phyloP scores from a whole-genome alignment of 1,140 invertebrate genomes.

The Helicoverpa armigera region DNA sequence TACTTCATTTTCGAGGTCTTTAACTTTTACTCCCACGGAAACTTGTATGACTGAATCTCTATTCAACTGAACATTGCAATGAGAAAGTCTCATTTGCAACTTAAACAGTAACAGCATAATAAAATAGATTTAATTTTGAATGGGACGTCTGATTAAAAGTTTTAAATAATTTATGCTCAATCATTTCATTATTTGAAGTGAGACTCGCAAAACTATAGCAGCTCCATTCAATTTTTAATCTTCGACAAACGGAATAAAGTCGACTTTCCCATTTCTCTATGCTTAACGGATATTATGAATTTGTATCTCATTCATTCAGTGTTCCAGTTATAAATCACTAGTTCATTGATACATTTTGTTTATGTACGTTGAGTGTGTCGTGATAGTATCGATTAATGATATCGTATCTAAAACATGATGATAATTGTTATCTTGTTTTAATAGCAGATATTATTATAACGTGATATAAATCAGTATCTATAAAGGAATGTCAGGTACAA shows the following conservation, averaged over 20 bases:
- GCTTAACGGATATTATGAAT: background rate
- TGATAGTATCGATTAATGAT: slow-evolving; percentile 9
- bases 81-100: background rate
- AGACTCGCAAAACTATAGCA: background rate
- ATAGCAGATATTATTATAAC: background rate
- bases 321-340: background rate
- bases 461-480: background rate
- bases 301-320: slow-evolving; percentile 13
- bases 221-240: background rate
- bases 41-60: background rate
- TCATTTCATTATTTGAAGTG: slow-evolving; percentile 23
- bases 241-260: background rate
- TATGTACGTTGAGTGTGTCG: background rate
- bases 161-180: background rate
- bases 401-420: slow-evolving; percentile 4
- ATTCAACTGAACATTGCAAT: background rate
- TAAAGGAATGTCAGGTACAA: too few relatives aligned
- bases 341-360: slow-evolving; percentile 15
- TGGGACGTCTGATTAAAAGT: background rate
- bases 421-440: slow-evolving; percentile 4
- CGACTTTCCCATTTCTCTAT: background rate
- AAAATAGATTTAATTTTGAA: too few relatives aligned
- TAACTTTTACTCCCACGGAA: background rate
- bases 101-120: too few relatives aligned
- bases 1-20: slow-evolving; percentile 9